These are phyloP conservation scores for Bubalus kerabau DNA, from an alignment of 2,113 vertebrate species.

Conservation along the genomic window DNA sequence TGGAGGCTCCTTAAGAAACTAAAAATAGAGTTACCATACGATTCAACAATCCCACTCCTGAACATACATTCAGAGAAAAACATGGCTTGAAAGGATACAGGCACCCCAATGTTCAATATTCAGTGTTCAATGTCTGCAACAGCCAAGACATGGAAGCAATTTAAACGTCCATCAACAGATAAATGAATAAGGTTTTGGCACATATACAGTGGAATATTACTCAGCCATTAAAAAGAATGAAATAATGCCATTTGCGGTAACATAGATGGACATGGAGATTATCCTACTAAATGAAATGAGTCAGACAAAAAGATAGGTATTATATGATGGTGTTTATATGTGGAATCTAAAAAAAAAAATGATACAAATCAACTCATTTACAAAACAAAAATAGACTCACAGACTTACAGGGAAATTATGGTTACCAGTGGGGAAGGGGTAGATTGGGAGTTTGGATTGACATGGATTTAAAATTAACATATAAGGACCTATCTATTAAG, in stretches of 20 bases:
- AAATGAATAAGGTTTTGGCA: neutral
- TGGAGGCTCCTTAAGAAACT: neutral
- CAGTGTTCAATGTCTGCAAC: neutral
- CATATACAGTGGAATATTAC: neutral
- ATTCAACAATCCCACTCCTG: neutral
- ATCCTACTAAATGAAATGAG: neutral
- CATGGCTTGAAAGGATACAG: neutral
- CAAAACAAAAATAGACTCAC: neutral
- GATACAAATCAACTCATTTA: neutral
- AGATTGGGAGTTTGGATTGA: neutral
- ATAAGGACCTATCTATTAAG: neutral
- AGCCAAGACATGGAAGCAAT: neutral
- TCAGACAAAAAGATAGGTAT: neutral
- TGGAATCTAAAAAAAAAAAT: neutral
- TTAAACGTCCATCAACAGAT: neutral
- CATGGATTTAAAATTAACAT: neutral
- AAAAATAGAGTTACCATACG: neutral
- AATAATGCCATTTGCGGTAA: neutral
- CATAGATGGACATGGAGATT: neutral
- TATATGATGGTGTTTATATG: neutral
- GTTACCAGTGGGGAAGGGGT: neutral
- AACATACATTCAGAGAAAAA: neutral
- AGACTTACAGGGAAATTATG: neutral
- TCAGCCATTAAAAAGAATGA: neutral
- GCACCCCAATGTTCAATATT: neutral